Evolutionary conservation across 37 sponge, comb jelly and placozoan species (phyloP).

Genomic region (Tethya wilhelma): DNA sequence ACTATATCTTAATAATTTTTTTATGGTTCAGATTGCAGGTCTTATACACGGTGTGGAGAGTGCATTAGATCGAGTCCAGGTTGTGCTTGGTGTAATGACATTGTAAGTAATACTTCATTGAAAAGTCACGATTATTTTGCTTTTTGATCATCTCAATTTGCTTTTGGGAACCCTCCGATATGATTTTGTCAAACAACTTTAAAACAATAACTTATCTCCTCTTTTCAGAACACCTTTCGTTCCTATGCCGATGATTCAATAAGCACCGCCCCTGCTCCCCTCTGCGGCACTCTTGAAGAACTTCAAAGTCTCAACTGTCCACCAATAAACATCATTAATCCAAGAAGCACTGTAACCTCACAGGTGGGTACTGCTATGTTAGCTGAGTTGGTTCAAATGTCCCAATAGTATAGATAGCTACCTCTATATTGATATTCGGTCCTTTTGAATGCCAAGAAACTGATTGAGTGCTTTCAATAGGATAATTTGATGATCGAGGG

Average conservation of each 20-base stretch:
- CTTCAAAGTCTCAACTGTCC: slow-evolving; percentile 36
- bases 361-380: too few relatives aligned
- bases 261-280: slow-evolving; percentile 3
- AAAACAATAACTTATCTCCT: too few relatives aligned
- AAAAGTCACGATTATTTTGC: not conserved
- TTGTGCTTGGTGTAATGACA: slow-evolving; percentile 84
- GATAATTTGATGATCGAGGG: too few relatives aligned
- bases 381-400: too few relatives aligned
- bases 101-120: slow-evolving; percentile 10
- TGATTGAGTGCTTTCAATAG: too few relatives aligned
- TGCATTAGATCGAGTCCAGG: slow-evolving; percentile 48
- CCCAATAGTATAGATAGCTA: too few relatives aligned
- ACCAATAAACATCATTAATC: slow-evolving; percentile 36
- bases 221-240: too few relatives aligned
- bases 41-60: slow-evolving; percentile 49
- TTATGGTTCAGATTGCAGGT: slow-evolving; percentile 26
- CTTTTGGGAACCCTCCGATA: too few relatives aligned
- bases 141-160: not conserved
- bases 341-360: not conserved
- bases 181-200: too few relatives aligned
- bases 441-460: too few relatives aligned
- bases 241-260: not conserved
- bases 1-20: not conserved
- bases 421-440: too few relatives aligned
- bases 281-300: slow-evolving; percentile 44